These are phyloP conservation scores for Pocillopora grandis DNA, from an alignment of 92 coral and sea anemone genomes.

Conservation along the genomic window DNA sequence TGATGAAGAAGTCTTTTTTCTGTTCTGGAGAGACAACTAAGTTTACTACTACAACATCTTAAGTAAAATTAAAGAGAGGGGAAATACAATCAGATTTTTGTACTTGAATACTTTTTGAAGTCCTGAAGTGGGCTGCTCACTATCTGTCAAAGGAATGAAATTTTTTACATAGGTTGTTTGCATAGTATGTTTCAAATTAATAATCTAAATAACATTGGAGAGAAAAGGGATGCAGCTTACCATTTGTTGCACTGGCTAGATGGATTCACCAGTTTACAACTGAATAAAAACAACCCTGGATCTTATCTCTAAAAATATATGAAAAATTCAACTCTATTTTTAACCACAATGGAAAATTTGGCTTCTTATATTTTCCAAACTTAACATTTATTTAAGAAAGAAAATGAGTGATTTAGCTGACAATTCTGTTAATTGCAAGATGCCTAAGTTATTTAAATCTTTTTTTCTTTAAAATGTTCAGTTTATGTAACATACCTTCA, in stretches of 20 bases:
- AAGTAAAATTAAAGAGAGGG: neutral
- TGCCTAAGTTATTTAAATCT: neutral
- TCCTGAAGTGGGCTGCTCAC: constrained; percentile 18
- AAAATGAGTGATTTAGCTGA: neutral
- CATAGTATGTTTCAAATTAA: neutral
- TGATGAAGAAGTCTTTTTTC: neutral
- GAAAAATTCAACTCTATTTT: too few species aligned
- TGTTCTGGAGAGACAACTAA: too few species aligned
- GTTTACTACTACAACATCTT: neutral
- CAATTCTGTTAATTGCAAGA: neutral
- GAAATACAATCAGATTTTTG: neutral
- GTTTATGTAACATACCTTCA: neutral
- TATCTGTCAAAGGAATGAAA: constrained; percentile 4
- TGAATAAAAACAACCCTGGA: too few species aligned
- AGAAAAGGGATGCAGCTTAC: too few species aligned
- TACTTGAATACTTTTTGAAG: constrained; percentile 38
- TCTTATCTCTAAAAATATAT: too few species aligned
- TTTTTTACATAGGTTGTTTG: too few species aligned
- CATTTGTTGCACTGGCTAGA: neutral
- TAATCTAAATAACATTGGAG: neutral
- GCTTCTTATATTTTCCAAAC: too few species aligned
- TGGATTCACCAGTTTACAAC: neutral
- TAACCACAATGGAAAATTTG: too few species aligned
- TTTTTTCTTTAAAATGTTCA: neutral
- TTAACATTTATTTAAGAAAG: too few species aligned